Base-by-base conservation (phyloP, 2,113 vertebrate genomes). In the Vulpes ferrilata region DNA sequence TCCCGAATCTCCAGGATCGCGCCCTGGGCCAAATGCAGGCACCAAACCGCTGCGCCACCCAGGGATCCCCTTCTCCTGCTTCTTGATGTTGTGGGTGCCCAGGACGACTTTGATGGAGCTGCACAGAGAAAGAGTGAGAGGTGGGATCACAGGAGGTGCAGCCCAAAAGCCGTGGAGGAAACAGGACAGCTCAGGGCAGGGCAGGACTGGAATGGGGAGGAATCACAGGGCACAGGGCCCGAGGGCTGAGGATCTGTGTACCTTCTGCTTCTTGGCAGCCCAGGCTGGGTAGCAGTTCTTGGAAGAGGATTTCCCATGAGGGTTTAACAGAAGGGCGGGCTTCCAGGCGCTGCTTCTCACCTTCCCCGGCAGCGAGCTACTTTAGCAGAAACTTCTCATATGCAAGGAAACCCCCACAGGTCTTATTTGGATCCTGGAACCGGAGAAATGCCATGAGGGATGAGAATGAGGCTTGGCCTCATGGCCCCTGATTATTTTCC, bases 61-160 rank as follows among this genome's bases (percentile, higher is more conserved):
- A 35, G 35, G 35, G 35, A 35, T 35, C 35, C 35, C 97, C 11
- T 0, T 65, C 91, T 98, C 97, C 11, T 0, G 1, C 2, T 2
- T 82, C 4, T 0, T 38, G 13, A 96, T 25, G 22, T 97, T 94
- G 62, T 98, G 97, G 23, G 96, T 94, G 0, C 97, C 97, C 65
- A 98, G 67, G 13, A 4, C 87, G 60, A 96, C 88, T 0, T 2
- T 79, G 9, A 96, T 98, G 20, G 25, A 2, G 1, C 97, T 98
- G 82, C 15, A 55, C 7, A 35, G 23, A 79, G 25, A 78, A 12
- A 25, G 32, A 64, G n/a, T 76, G 15, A 3, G 23, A 78, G 11
- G 23, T 10, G 10, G 13, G 27, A 43, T 64, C 43, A 55, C 30
- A 81, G 32, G 35, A 15, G n/a, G 4, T 73, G 43, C 8, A 78